Evolutionary conservation across 2,113 vertebrate species (phyloP), one percentile per base, ranked within the genome.

Genomic region (Cryptoleucopteryx plumbea): DNA sequence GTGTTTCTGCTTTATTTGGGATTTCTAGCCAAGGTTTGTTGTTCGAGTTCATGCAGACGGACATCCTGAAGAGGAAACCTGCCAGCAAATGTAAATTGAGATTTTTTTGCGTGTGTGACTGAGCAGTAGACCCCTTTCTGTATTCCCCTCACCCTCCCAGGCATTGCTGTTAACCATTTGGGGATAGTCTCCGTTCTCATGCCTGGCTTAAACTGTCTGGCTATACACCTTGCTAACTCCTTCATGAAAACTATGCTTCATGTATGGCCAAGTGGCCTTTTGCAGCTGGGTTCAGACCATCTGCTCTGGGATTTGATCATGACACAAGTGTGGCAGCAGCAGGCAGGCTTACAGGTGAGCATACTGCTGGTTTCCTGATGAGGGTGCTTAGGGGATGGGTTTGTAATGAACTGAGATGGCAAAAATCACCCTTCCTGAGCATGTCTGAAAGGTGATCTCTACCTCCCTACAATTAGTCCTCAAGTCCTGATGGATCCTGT

Each of bases 231-330:
- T 6, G 11, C 4, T 3, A 17, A 29, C 52, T 21, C 21, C 73
- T 53, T 48, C 1, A 1, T 5, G 42, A 36, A 59, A 19, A 10
- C 22, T 36, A 8, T 6, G 17, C 61, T 67, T 40, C 15, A 0
- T 1, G 3, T 14, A 4, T 6, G 34, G 34, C 65, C 70, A 25
- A 7, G 62, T 4, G 58, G 5, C 13, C 23, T 42, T 45, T 22
- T 31, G n/a, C 40, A 34, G 42, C 20, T 1, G 3, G 42, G 32
- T 26, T 56, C 10, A 1, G 7, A 11, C 42, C 3, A 0, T 20
- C 18, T 13, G 32, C 34, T 8, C n/a, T 0, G 0, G 38, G 45
- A 21, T 40, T 34, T 9, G 9, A 11, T 23, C 9, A 0, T 4
- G 18, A 15, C 29, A 2, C 29, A 1, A 34, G 38, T 2, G 2